Base-by-base conservation (phyloP, 1,140 invertebrate species). In the Solenopsis invicta region DNA sequence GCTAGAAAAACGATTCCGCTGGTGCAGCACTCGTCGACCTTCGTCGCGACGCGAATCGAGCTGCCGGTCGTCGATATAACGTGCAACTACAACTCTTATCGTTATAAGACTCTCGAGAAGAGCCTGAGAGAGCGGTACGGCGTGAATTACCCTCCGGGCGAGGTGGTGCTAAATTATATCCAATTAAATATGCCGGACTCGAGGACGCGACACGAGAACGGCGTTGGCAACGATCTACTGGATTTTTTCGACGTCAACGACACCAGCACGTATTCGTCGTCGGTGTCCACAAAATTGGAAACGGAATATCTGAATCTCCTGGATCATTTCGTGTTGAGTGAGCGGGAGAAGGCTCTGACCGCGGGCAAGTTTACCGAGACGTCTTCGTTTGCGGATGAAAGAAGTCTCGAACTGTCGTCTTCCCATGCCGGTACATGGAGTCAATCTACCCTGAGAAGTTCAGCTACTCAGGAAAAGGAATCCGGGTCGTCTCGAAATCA, bases 261-360 rank as follows among this genome's bases (percentile, higher is more conserved):
- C 24, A 21, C 10, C 56, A 1, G 1, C 29, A 37, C 24, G 21
- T 69, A 54, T n/a, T 56, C 66, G 5, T 10, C 29, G 2, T 18
- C 29, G 6, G 84, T 82, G 29, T 45, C 72, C 8, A 89, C 52
- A n/a, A 89, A 59, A 29, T 61, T 59, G 10, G 89, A 90, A 37
- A 74, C 89, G n/a, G 89, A 90, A 69, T 89, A 90, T 50, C 74
- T 90, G 45, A 87, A 89, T 89, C 77, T 81, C 37, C 50, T 89
- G 78, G 88, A 90, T 89, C 85, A 89, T 50, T 90, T 90, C 78
- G 78, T 89, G 45, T 52, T n/a, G 59, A 89, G 52, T 18, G 85
- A 21, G 18, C 4, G 16, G 10, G 54, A 0, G 8, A 56, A 3
- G n/a, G 72, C 59, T 3, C 21, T 34, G 37, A 89, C 89, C 41